phyloP scores from a whole-genome alignment of 2,797 vertebrate species.

The Alauda arvensis region DNA sequence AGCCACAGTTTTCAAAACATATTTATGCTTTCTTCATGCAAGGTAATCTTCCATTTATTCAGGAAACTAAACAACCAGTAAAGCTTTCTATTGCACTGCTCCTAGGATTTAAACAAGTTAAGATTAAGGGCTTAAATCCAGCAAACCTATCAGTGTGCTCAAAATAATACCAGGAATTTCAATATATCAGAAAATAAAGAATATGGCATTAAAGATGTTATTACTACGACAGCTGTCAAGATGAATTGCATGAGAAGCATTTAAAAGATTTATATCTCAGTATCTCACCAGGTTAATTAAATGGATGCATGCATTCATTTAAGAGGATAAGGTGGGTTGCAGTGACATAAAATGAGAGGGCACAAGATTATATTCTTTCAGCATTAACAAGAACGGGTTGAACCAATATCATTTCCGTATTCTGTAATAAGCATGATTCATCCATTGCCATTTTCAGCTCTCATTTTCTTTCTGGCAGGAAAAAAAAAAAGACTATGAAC shows the following conservation, averaged over 20 bases:
- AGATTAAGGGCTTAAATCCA: conserved; percentile 52
- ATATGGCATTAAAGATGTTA: conserved; percentile 46
- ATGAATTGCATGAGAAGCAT: conserved; percentile 51
- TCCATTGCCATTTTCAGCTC: conserved; percentile 54
- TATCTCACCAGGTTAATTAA: conserved; percentile 60
- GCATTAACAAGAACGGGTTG: not conserved
- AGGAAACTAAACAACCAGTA: conserved; percentile 9
- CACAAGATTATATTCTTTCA: conserved; percentile 20
- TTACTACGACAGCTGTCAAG: conserved; percentile 48
- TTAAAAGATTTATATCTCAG: conserved; percentile 52
- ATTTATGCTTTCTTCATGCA: conserved; percentile 6
- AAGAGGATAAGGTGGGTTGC: conserved; percentile 38
- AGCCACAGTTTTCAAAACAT: conserved; percentile 1
- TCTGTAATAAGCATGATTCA: conserved; percentile 51
- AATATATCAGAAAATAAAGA: conserved; percentile 54
- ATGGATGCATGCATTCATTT: conserved; percentile 46
- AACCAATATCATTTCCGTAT: conserved; percentile 24
- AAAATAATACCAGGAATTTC: conserved; percentile 59
- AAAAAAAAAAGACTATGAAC: not conserved
- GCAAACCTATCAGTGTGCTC: conserved; percentile 32
- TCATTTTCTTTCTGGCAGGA: conserved; percentile 27
- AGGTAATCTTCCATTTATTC: conserved; percentile 42
- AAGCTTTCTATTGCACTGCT: not conserved
- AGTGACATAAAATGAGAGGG: conserved; percentile 44
- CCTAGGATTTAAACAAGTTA: conserved; percentile 50